These are phyloP conservation scores for Salvelinus fontinalis DNA, from an alignment of 2,113 vertebrate species.

Conservation along the genomic window DNA sequence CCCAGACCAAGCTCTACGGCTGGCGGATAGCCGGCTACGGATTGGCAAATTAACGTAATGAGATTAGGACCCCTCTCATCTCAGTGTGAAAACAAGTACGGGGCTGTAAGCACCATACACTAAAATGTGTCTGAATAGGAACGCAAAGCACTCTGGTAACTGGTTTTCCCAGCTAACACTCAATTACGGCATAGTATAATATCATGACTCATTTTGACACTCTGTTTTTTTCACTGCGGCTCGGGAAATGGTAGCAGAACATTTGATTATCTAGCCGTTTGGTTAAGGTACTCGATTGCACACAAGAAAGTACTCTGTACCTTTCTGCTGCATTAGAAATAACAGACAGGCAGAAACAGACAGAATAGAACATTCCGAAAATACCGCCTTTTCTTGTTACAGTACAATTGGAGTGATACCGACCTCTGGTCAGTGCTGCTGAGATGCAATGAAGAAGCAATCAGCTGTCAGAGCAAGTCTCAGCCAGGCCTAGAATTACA, in stretches of 20 bases:
- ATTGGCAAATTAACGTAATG: no score
- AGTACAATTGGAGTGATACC: neutral
- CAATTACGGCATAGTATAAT: slow-evolving; percentile 21
- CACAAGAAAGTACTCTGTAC: neutral
- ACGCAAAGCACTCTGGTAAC: neutral
- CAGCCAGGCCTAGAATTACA: neutral
- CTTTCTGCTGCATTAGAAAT: neutral
- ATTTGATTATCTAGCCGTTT: neutral
- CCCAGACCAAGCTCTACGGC: no score
- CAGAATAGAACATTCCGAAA: neutral
- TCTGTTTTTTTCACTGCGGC: neutral
- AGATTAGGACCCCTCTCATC: neutral
- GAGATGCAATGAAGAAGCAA: neutral
- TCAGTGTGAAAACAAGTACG: neutral
- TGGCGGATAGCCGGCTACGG: no score
- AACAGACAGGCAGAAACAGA: neutral
- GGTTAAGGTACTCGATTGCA: neutral
- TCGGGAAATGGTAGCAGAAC: slow-evolving; percentile 1
- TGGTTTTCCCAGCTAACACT: slow-evolving; percentile 1
- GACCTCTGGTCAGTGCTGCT: neutral
- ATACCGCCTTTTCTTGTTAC: neutral
- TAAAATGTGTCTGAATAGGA: neutral
- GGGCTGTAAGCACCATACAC: neutral
- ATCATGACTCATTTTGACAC: slow-evolving; percentile 13
- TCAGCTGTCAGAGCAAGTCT: neutral